Base-by-base conservation (phyloP, 2,113 vertebrate species). In the Dicaeum eximium region DNA sequence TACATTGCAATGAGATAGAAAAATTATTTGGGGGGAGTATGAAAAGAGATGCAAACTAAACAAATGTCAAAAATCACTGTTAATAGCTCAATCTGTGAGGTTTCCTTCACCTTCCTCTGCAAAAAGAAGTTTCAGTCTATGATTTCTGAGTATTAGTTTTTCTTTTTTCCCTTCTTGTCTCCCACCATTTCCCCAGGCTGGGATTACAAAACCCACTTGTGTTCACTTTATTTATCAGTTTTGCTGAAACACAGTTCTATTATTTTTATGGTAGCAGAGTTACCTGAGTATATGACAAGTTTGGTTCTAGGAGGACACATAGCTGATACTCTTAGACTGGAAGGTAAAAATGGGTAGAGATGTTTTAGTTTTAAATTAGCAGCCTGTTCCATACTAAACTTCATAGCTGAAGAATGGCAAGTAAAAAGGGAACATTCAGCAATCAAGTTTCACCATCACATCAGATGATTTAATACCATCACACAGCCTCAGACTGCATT, bases 301-400 rank as follows among this genome's bases (percentile, higher is more conserved):
- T 74, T 74, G 21, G 17, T 42, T 67, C 61, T 67, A 30, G 15
- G 40, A 67, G 27, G 25, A 35, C 8, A 12, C 0, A 0, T 33
- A 64, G 35, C 7, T 67, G 30, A 13, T 47, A 62, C 13, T 81
- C 31, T 54, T 25, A 61, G 33, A 18, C 15, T 7, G 4, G 27
- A 85, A 72, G 7, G 9, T 8, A 58, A 45, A 82, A 86, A 74
- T 18, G 2, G 21, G 21, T 30, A 88, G 45, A 90, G 62, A 58
- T 17, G 19, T 5, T 51, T 60, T 57, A 42, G 13, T 44, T 75
- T 67, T 62, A 47, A 37, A 58, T 25, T 75, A 86, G 21, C 23
- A 80, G 23, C 24, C 5, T 2, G 2, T 60, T 67, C 44, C 15
- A 44, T 0, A 0, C 20, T 45, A 44, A 72, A 7, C 27, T 67